These are phyloP conservation scores for Pedionomus torquatus DNA, from an alignment of 2,113 vertebrate species.

Conservation along the genomic window DNA sequence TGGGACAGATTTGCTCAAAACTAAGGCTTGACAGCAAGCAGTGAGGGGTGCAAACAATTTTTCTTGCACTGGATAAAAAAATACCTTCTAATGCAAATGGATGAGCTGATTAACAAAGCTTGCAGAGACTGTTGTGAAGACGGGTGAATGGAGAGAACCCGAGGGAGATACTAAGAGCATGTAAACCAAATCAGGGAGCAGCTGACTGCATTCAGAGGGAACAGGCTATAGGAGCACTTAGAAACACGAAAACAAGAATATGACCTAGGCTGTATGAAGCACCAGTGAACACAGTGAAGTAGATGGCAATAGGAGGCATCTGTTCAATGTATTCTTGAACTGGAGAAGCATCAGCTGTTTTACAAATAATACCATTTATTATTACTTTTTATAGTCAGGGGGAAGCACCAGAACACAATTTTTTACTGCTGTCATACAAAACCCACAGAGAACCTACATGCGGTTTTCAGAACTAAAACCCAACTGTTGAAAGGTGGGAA, in stretches of 20 bases:
- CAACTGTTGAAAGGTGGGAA: slow-evolving; percentile 46
- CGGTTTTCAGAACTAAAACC: not conserved
- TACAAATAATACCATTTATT: not conserved
- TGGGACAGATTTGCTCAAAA: not conserved
- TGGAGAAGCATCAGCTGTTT: not conserved
- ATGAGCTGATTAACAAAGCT: slow-evolving; percentile 69
- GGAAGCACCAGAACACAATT: not conserved
- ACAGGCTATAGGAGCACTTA: slow-evolving; percentile 47
- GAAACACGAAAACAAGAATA: slow-evolving; percentile 49
- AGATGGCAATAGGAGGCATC: slow-evolving; percentile 25
- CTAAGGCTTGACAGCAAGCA: slow-evolving; percentile 4
- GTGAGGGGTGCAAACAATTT: slow-evolving; percentile 32
- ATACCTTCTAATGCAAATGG: slow-evolving; percentile 55
- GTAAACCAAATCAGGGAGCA: slow-evolving; percentile 66
- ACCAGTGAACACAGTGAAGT: slow-evolving; percentile 32
- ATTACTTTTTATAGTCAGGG: not conserved
- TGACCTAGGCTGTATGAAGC: slow-evolving; percentile 31
- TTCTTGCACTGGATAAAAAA: not conserved
- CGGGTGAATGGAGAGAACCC: slow-evolving; percentile 60
- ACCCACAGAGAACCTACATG: not conserved
- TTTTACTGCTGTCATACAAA: not conserved
- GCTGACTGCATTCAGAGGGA: slow-evolving; percentile 61
- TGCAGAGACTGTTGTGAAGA: slow-evolving; percentile 59
- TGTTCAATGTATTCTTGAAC: slow-evolving; percentile 10
- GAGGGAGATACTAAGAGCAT: slow-evolving; percentile 67